Base-by-base conservation (phyloP, 2,888 invertebrate genomes). In the Aleiodes leptofemur region DNA sequence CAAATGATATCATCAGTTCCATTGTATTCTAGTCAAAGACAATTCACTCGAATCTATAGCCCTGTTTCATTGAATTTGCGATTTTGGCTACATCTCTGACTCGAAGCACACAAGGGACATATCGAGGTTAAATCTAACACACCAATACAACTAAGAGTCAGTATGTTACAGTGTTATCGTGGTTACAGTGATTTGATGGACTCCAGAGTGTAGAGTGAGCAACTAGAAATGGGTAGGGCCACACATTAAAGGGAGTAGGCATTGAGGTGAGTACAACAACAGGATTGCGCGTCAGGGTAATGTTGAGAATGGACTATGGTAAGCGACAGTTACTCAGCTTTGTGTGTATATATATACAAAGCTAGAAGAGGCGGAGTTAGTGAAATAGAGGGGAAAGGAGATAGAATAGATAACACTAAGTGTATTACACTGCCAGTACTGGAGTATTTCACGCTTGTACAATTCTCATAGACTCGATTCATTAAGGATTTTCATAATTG, bases 341-440 rank as follows among this genome's bases (percentile, higher is more conserved):
- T 77, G 43, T 76, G 82, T 79, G 78, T 79, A 77, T 79, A 76
- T 79, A 79, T 79, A 78, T 79, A 76, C 76, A 74, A 74, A 56
- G 50, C 78, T 50, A 76, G 59, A 14, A 51, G 14, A 31, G 69
- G 48, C 2, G 43, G 31, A 72, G 16, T 13, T 31, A 53, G 50
- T 50, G 72, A 43, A 50, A 64, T 57, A 48, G 23, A 57, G 59
- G 72, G 72, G 57, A 78, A 70, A 2, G 34, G 34, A 34, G 64
- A 56, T 38, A 76, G 78, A 79, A 77, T 77, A 82, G 82, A 82
- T 82, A 83, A 82, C 78, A 79, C 78, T 82, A 82, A 83, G 83
- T 82, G 82, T 81, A 82, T 82, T 83, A 82, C 79, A 80, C 70
- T 82, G 79, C 77, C 14, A 13, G 61, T 29, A n/a, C 38, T 79